These are phyloP conservation scores for Oreochromis grahami DNA, from an alignment of 2,797 vertebrate genomes.

Conservation along the genomic window DNA sequence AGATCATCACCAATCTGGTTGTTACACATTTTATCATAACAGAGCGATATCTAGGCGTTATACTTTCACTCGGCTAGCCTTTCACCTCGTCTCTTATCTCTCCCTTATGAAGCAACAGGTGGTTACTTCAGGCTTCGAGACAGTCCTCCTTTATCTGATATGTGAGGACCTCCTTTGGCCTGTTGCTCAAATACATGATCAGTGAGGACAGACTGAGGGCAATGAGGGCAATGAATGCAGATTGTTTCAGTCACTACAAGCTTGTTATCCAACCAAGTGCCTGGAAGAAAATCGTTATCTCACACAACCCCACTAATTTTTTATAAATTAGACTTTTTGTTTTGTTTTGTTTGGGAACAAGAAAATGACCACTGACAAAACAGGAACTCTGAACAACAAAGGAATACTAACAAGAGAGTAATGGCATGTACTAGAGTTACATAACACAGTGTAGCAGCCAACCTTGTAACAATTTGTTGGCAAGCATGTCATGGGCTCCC, in stretches of 20 bases:
- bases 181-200: neutral
- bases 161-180: neutral
- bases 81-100: neutral
- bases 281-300: neutral
- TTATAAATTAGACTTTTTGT: neutral
- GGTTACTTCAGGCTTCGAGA: neutral
- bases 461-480: neutral
- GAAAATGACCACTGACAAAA: neutral
- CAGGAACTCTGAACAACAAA: neutral
- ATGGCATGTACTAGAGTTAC: neutral
- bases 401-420: neutral
- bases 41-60: neutral
- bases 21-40: neutral
- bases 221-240: neutral
- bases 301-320: neutral
- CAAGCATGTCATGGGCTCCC: neutral
- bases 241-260: neutral
- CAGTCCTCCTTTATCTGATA: conserved; percentile 6
- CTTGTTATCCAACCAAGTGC: neutral
- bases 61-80: neutral
- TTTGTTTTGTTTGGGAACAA: neutral
- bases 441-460: neutral
- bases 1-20: neutral
- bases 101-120: neutral
- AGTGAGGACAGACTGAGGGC: neutral